phyloP scores from a whole-genome alignment of 2,113 vertebrate genomes.

The Chaetura pelagica region DNA sequence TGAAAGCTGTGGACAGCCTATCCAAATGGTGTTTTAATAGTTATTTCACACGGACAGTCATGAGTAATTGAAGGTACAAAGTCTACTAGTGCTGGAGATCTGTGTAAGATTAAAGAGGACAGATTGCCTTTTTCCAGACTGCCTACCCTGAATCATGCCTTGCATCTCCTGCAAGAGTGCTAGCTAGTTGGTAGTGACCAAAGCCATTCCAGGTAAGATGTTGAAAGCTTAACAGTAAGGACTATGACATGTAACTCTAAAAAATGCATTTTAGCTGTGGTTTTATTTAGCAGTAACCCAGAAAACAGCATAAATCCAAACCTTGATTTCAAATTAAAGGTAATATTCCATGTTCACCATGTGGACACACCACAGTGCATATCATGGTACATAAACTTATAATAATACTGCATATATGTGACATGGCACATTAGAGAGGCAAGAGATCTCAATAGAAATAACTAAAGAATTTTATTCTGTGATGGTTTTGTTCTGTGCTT shows the following conservation, averaged over 20 bases:
- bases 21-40: neutral
- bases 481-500: neutral
- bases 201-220: neutral
- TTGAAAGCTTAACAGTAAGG: neutral
- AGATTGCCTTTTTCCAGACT: neutral
- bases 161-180: neutral
- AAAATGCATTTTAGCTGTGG: neutral
- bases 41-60: neutral
- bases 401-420: neutral
- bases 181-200: neutral
- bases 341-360: neutral
- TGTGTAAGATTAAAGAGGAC: neutral
- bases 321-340: neutral
- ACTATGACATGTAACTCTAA: neutral
- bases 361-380: neutral
- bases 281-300: neutral
- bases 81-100: neutral
- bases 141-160: neutral
- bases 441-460: neutral
- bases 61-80: neutral
- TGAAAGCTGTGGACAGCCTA: neutral
- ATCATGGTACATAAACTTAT: neutral
- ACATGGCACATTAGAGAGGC: neutral
- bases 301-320: neutral
- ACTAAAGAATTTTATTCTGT: neutral